Evolutionary conservation across 2,888 invertebrate species (phyloP), one percentile per base, ranked within the genome.

Genomic region (Tetragonisca angustula): DNA sequence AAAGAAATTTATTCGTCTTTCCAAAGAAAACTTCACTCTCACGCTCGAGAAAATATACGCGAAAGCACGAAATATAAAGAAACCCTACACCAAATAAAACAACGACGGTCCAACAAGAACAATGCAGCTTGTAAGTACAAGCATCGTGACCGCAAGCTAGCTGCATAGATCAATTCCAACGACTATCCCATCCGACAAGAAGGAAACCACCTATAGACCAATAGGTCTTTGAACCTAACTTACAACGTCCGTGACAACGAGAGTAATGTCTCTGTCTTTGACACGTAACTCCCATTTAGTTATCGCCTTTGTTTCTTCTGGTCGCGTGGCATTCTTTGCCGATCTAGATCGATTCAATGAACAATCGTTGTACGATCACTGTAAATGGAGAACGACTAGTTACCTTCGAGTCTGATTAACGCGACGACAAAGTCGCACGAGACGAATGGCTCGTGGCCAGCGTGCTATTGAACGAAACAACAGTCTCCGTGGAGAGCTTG

Each of bases 291-390:
- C n/a, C 56, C 24, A 13, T 59, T 59, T n/a, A 59, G n/a, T 59
- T 59, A 59, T n/a, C 24, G 71, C 75, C 64, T 85, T 59, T 15
- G n/a, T 59, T 59, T n/a, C 24, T 59, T 59, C n/a, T 67, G 73
- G 67, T 87, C 72, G 49, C 79, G 67, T 79, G 74, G 65, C 65
- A 68, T 79, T 71, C 76, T 74, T 76, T 56, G 50, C 74, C 70
- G 74, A 50, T 24, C 64, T 27, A 27, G 72, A 67, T 59, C 74
- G 59, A 64, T 76, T 76, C 87, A 76, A 85, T 72, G 85, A 87
- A 87, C 87, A 87, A 79, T 87, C 79, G 85, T 87, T 78, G 85
- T 81, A 80, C 85, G 76, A 85, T 87, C 80, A 81, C 83, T 87
- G 83, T 87, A 85, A 87, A 87, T 78, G 77, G 69, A 64, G 76